Percentiles rank a stretch among this genome's conserved stretches.
Evolutionary conservation across 2,797 vertebrate species (phyloP).

Genomic region (Oceanodroma leucorhoa): DNA sequence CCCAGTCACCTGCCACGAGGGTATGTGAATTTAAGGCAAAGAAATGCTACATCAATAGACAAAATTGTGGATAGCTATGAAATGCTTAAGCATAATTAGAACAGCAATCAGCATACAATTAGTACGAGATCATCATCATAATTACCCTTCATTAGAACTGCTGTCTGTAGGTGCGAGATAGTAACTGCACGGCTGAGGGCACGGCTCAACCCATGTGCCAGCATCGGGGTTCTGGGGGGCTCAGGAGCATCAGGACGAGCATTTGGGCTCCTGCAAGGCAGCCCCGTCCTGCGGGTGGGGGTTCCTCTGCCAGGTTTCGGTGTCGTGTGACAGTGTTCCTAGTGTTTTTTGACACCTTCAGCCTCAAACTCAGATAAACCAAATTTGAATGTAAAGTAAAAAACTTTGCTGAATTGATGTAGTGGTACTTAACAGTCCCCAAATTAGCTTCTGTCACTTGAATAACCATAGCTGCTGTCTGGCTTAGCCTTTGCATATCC

Average conservation of each 20-base stretch:
- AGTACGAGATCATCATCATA: neutral
- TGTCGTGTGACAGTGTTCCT: rapidly evolving
- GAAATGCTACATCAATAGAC: neutral
- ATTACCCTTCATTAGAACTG: neutral
- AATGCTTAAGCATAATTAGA: neutral
- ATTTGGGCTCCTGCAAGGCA: too few species aligned
- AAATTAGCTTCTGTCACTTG: neutral
- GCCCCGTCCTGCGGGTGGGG: neutral
- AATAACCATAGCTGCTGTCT: neutral
- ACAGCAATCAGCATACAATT: constrained; percentile 2
- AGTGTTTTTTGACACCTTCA: neutral
- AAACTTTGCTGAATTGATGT: neutral
- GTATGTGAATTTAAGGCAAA: neutral
- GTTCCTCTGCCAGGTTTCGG: neutral
- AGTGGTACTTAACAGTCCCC: neutral
- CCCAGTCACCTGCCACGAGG: rapidly evolving
- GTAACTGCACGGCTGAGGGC: rapidly evolving
- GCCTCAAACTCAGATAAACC: neutral
- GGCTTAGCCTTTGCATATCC: neutral
- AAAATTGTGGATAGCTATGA: neutral
- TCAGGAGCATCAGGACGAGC: neutral
- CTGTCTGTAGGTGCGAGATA: neutral
- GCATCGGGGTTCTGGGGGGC: rapidly evolving
- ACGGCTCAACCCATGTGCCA: neutral
- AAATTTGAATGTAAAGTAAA: neutral